Base-by-base conservation (phyloP, 92 coral and sea anemone genomes). In the Micromussa lordhowensis region DNA sequence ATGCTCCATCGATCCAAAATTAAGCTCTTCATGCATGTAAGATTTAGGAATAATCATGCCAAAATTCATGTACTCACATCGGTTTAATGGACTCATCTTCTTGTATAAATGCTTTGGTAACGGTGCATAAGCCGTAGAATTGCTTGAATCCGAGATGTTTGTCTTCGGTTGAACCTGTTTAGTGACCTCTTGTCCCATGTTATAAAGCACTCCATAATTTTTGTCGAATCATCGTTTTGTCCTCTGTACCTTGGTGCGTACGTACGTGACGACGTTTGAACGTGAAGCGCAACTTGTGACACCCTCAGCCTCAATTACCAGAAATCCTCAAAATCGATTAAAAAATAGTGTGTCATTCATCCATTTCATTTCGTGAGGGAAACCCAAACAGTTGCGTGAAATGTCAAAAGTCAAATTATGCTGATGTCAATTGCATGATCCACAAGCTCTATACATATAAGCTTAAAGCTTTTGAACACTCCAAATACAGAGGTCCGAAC, bases 161-260 rank as follows among this genome's bases (percentile, higher is more conserved):
- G 11, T 29, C 68, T 32, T 64, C 1, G 76, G 83, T 10, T 86
- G 89, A 63, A 86, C 83, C 68, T 82, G 85, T 80, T 87, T 93
- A 16, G 85, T 75, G 17, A 90, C 87, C 81, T 93, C 95, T 38
- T 93, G 95, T 49, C 95, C 95, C 95, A 93, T 91, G 81, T 76
- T 54, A 28, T n/a, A 10, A 26, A 22, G 48, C 49, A 64, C n/a
- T 44, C 68, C 83, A 86, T 86, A 57, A 17, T 78, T 73, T 26
- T n/a, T 40, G 35, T 29, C 83, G 82, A 30, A 6, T 63, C 82
- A 77, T 61, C 51, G 72, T 18, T 36, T 55, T 55, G 14, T 15
- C 22, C 61, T 15, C 0, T 57, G 63, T 18, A 58, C 26, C 24
- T 63, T 63, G 29, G 7, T 58, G n/a, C 2, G 64, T 58, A 2